Conservation (phyloP, 1,140 invertebrate species). For the Lucilia cuprina region DNA sequence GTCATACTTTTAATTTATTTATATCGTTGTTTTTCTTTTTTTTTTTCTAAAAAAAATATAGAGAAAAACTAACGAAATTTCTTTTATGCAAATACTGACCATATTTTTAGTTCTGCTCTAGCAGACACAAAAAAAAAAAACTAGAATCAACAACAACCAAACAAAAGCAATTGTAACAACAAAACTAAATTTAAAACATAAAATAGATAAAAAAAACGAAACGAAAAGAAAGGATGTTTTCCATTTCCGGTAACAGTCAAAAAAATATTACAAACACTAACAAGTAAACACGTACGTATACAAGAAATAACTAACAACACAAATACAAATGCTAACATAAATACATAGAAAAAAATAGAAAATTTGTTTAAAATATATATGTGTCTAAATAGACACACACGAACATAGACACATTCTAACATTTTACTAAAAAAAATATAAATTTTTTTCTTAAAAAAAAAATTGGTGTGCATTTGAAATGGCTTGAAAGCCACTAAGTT, state of each 20-base stretch:
- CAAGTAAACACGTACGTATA: background rate
- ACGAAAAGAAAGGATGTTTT: background rate
- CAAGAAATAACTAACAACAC: background rate
- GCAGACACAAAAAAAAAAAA: background rate
- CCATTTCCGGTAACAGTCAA: background rate
- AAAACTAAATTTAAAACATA: too few species aligned
- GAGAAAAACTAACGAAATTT: background rate
- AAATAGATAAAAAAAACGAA: background rate
- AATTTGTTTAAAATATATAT: too few species aligned
- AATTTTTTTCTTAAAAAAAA: too few species aligned
- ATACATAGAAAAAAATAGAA: background rate
- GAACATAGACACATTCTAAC: too few species aligned
- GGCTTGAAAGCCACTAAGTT: conserved; percentile 20
- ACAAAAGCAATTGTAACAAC: background rate
- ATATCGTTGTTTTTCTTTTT: too few species aligned
- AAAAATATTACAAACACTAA: background rate
- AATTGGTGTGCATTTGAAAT: conserved; percentile 18
- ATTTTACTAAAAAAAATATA: too few species aligned
- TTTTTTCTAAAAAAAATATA: too few species aligned
- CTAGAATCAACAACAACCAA: background rate
- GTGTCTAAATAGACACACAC: too few species aligned
- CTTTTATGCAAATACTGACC: background rate
- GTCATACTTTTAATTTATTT: background rate
- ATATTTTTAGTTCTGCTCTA: background rate
- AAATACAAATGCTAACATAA: background rate